Base-by-base conservation (phyloP, 2,888 invertebrate species). In the Tenthredo livida region DNA sequence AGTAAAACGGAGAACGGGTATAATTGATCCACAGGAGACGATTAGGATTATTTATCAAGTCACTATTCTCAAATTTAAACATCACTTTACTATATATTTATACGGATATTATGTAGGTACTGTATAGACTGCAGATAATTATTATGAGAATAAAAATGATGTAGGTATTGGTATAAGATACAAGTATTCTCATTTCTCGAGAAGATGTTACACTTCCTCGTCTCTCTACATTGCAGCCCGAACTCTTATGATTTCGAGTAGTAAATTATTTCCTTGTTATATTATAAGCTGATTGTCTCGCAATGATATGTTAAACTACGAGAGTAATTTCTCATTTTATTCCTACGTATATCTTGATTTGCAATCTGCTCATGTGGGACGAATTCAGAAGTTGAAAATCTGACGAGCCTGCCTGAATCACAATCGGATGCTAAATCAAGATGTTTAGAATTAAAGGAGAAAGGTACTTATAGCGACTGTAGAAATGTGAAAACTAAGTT, bases 381-480 rank as follows among this genome's bases (percentile, higher is more conserved):
- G 70, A 37, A 33, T 29, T 70, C n/a, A 61, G 9, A 61, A 25
- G 17, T 17, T 70, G 25, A 70, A 70, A 29, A 17, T 17, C 29
- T 70, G 33, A 70, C 33, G 37, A 70, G 37, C 29, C 37, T 37
- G 37, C 17, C 70, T 37, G 70, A 37, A 70, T 70, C 9, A 37
- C 70, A 70, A 70, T 70, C 33, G 37, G 29, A 70, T 70, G 37
- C 12, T 29, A 70, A 17, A 70, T 37, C 70, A 37, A 37, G 33
- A 33, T 33, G 70, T 70, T 37, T 70, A 15, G 70, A 70, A 33
- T 33, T 37, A 1, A 15, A 70, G 70, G 70, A 70, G 70, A 70
- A 70, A 70, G 70, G 70, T 70, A 70, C 33, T 70, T n/a, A 37
- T 2, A 70, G 33, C 17, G 7, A 70, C 15, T 37, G 70, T 61